Percentiles rank a stretch among this genome's conserved stretches.
Conservation (phyloP, 2,888 invertebrate species). For the Papilio demoleus region DNA sequence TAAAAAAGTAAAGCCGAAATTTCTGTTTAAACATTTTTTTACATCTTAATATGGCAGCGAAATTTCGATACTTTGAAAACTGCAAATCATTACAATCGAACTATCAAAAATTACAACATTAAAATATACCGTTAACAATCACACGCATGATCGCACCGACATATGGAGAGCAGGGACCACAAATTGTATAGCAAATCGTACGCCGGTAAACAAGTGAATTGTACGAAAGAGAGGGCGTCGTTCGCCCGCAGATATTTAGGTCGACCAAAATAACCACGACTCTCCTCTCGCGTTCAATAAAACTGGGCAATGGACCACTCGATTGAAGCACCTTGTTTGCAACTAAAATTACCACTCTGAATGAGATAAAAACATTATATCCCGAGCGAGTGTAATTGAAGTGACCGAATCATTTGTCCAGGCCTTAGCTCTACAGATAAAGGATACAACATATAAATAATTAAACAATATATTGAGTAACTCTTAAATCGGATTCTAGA, state of each 20-base stretch:
- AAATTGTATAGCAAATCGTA: constrained; percentile 29
- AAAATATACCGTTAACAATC: not conserved
- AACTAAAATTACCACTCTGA: constrained; percentile 10
- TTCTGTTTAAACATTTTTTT: too few relatives aligned
- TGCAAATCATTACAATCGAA: too few relatives aligned
- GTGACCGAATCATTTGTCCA: not conserved
- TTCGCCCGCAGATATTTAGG: constrained; percentile 76
- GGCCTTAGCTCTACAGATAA: not conserved
- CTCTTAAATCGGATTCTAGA: not conserved
- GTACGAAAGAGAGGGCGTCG: constrained; percentile 50
- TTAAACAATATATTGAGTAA: not conserved
- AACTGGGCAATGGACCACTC: constrained; percentile 48
- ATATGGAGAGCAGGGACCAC: not conserved
- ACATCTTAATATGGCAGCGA: too few relatives aligned
- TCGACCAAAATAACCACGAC: constrained; percentile 75
- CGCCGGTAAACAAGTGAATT: constrained; percentile 56
- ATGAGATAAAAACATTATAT: not conserved
- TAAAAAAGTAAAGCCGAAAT: too few relatives aligned
- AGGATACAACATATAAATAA: not conserved
- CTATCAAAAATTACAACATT: not conserved
- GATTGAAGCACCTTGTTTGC: constrained; percentile 41
- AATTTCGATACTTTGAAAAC: too few relatives aligned
- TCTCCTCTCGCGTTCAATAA: constrained; percentile 62
- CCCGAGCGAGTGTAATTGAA: not conserved
- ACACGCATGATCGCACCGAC: not conserved